Conservation (phyloP, 2,888 invertebrate species). For the Nudaria mundana region DNA sequence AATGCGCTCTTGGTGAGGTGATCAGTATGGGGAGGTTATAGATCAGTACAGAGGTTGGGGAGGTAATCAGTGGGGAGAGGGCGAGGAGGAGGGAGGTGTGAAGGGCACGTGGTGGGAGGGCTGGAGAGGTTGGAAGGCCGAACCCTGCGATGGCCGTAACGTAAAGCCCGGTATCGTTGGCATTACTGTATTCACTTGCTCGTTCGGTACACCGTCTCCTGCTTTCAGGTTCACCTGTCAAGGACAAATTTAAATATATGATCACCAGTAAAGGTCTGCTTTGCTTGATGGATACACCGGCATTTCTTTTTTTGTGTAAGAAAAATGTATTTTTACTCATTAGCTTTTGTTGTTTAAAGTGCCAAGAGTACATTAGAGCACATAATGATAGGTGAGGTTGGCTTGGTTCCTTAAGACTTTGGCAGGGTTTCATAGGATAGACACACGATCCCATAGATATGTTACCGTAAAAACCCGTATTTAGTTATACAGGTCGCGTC, state of each 20-base stretch:
- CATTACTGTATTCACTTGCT: conserved; percentile 73
- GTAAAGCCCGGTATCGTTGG: conserved; percentile 86
- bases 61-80: conserved; percentile 30
- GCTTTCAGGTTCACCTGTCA: conserved; percentile 83
- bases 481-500: no score
- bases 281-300: no score
- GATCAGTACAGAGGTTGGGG: neutral
- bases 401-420: no score
- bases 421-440: no score
- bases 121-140: conserved; percentile 89
- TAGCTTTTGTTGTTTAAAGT: no score
- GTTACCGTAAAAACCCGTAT: no score
- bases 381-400: no score
- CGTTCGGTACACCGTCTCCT: conserved; percentile 62
- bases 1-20: neutral
- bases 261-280: neutral
- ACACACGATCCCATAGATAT: no score
- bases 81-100: conserved; percentile 20
- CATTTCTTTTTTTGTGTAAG: no score
- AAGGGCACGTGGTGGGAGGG: conserved; percentile 34
- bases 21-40: neutral
- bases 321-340: no score
- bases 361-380: no score
- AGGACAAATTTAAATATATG: neutral
- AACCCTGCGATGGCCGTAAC: conserved; percentile 89